These are phyloP conservation scores for Gallinago paraguaiae DNA, from an alignment of 2,113 vertebrate genomes.

Conservation along the genomic window DNA sequence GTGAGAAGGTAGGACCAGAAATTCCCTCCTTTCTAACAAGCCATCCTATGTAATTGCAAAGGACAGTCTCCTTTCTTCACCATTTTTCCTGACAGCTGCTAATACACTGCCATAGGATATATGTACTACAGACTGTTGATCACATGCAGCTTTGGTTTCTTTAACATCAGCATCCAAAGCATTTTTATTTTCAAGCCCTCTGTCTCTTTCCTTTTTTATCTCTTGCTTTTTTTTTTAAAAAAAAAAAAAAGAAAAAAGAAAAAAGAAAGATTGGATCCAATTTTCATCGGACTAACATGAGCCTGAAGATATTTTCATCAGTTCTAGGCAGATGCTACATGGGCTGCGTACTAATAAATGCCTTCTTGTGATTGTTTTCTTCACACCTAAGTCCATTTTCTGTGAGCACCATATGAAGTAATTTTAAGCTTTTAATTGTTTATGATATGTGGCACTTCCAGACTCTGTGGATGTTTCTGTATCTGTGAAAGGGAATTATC, in stretches of 20 bases:
- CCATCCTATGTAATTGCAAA: neutral
- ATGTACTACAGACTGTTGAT: neutral
- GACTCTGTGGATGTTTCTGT: constrained; percentile 1
- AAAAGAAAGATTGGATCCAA: neutral
- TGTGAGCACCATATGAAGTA: neutral
- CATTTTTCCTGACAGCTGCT: neutral
- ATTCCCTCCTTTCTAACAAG: neutral
- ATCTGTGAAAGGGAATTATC: constrained; percentile 39
- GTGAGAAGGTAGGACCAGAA: neutral
- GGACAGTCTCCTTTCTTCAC: neutral
- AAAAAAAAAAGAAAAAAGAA: neutral
- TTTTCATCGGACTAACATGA: neutral
- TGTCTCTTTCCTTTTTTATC: neutral
- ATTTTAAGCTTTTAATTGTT: constrained; percentile 60
- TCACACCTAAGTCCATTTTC: constrained; percentile 8
- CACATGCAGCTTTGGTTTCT: neutral
- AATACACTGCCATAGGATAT: neutral
- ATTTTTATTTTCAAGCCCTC: neutral
- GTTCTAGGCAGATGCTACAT: constrained; percentile 42
- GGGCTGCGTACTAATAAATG: constrained; percentile 6
- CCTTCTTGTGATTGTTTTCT: constrained; percentile 31
- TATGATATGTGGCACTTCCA: constrained; percentile 24
- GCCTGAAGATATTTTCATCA: constrained; percentile 58
- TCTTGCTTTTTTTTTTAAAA: neutral
- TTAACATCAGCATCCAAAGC: neutral